Conservation (phyloP, 2,113 vertebrate genomes). For the Narcine bancroftii region DNA sequence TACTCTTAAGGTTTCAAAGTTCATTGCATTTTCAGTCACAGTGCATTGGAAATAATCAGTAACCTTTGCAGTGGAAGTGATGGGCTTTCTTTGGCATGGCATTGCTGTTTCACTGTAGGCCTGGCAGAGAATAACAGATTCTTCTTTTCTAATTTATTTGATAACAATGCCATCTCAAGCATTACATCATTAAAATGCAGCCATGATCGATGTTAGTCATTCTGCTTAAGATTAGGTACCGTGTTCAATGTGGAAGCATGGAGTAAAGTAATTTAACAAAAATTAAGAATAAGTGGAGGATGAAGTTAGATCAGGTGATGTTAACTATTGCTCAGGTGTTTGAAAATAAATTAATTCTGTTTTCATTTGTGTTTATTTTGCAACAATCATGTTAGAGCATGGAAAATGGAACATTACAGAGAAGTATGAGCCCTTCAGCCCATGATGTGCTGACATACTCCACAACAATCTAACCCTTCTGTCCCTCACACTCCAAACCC, state of each 20-base stretch:
- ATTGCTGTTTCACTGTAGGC: neutral
- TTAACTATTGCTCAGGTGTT: neutral
- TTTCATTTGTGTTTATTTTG: neutral
- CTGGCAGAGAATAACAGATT: neutral
- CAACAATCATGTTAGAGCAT: neutral
- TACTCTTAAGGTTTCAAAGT: slow-evolving; percentile 1
- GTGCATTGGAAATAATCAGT: neutral
- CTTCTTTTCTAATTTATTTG: neutral
- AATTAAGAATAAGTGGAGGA: neutral
- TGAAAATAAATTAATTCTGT: neutral
- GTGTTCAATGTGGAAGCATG: neutral
- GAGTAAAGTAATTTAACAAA: neutral
- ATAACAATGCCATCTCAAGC: neutral
- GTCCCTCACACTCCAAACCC: too few relatives aligned
- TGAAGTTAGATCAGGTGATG: neutral
- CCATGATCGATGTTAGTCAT: too few relatives aligned
- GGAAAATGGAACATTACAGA: too few relatives aligned
- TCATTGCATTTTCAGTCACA: slow-evolving; percentile 25
- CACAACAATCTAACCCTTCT: too few relatives aligned
- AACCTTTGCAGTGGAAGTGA: neutral
- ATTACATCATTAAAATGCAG: neutral
- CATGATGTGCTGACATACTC: too few relatives aligned
- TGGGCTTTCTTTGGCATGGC: neutral
- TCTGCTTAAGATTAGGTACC: neutral
- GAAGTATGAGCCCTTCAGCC: too few relatives aligned